phyloP scores from a whole-genome alignment of 1,140 invertebrate species.

The Laupala kohalensis region DNA sequence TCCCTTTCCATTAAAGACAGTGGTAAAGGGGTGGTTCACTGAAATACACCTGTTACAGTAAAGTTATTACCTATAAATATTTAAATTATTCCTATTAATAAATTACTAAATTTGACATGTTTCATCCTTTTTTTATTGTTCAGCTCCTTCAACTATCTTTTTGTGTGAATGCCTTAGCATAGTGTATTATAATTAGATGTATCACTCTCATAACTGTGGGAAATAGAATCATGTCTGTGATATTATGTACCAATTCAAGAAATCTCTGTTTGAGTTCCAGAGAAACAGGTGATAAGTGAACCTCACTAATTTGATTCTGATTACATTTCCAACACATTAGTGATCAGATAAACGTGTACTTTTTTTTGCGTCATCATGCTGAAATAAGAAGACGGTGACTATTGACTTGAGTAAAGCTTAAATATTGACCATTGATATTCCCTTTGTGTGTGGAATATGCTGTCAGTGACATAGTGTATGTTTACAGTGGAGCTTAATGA shows the following conservation, averaged over 20 bases:
- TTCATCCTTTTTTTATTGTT: conserved; percentile 4
- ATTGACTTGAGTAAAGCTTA: background rate
- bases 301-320: background rate
- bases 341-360: background rate
- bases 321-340: background rate
- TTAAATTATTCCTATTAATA: conserved; percentile 8
- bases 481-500: background rate
- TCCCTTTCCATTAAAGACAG: background rate
- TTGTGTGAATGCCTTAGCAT: background rate
- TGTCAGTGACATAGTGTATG: background rate
- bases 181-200: background rate
- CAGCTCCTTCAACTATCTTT: background rate
- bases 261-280: background rate
- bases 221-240: background rate
- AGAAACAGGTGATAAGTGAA: background rate
- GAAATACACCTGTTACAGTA: conserved; percentile 2
- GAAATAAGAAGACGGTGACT: background rate
- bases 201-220: background rate
- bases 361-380: no score
- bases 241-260: background rate
- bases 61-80: conserved; percentile 5
- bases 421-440: background rate
- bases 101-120: conserved; percentile 5
- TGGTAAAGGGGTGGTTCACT: background rate
- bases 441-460: background rate